Conservation (phyloP, 2,888 invertebrate genomes). For the Melipona bicolor region DNA sequence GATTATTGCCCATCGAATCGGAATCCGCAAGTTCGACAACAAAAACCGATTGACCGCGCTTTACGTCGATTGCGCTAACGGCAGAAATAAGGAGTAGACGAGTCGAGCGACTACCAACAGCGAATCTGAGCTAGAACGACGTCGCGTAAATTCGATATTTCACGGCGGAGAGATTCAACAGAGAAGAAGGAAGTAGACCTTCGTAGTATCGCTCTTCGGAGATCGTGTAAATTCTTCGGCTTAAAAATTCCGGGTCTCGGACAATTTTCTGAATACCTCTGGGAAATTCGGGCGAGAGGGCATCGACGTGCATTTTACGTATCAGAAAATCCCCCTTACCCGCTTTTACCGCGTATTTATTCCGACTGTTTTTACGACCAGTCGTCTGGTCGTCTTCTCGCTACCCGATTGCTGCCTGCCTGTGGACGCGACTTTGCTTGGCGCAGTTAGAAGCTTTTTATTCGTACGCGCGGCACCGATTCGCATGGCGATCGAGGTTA, state of each 20-base stretch:
- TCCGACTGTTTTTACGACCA: background rate
- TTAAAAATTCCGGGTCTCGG: slow-evolving; percentile 45
- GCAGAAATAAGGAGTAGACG: background rate
- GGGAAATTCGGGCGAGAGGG: slow-evolving; percentile 71
- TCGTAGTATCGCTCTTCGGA: slow-evolving; percentile 9
- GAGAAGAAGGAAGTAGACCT: slow-evolving; percentile 15
- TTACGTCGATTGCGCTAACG: background rate
- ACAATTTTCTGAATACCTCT: slow-evolving; percentile 70
- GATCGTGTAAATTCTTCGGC: slow-evolving; percentile 53
- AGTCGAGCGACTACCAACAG: background rate
- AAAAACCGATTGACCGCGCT: background rate
- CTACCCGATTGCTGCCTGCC: background rate
- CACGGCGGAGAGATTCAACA: slow-evolving; percentile 7
- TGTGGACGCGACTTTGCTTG: too few relatives aligned
- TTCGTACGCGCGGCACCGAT: background rate
- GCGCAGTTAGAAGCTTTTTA: slow-evolving; percentile 15
- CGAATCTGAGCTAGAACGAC: background rate
- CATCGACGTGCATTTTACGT: background rate
- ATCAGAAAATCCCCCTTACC: background rate
- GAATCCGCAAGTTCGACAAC: background rate
- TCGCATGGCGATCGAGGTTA: slow-evolving; percentile 15
- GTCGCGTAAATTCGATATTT: slow-evolving; percentile 30
- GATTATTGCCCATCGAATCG: background rate
- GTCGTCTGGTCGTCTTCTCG: background rate
- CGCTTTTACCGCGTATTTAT: background rate